Evolutionary conservation across 2,888 invertebrate species (phyloP), one percentile per base, ranked within the genome.

Genomic region (Pandemis cinnamomeana): DNA sequence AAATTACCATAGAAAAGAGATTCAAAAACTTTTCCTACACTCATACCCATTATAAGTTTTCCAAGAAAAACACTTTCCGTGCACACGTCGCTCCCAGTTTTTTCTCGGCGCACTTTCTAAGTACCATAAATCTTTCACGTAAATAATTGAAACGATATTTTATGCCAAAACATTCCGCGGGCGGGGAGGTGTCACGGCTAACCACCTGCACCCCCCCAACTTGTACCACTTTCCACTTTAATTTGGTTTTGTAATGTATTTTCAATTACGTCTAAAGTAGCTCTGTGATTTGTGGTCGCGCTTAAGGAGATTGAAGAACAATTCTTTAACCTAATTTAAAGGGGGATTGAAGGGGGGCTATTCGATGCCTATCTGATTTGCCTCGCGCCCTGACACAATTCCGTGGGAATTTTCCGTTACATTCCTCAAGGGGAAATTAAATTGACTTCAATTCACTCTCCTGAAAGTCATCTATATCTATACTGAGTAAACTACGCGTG

Each of bases 121-220:
- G 93, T 92, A 89, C 92, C 73, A 94, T 94, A 94, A 94, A 94
- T 94, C 94, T 94, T 86, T 89, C 92, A 91, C 92, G 93, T 94
- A 94, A 94, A 94, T 94, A 94, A 94, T 94, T 94, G 94, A 94
- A 94, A 94, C 94, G 92, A 94, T 94, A 94, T 94, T 94, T 94
- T 94, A 94, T 94, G 94, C 94, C 94, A 92, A 93, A 94, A 93
- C 93, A 93, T 94, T 93, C 92, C 91, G 90, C 88, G 86, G 91
- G 89, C 86, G 85, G 90, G 90, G 91, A 87, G 89, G 86, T 89
- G 92, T 89, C 89, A 88, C 89, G 79, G 81, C 73, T 46, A 67
- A 81, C 89, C 93, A 92, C 93, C 94, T 93, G 92, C 91, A 90
- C 84, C 87, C 88, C 87, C 86, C 88, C 86, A 91, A 93, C 92